Percentiles rank a stretch among this genome's conserved stretches.
Conservation (phyloP, 2,888 invertebrate genomes). For the Drosophila parthenogenetica region DNA sequence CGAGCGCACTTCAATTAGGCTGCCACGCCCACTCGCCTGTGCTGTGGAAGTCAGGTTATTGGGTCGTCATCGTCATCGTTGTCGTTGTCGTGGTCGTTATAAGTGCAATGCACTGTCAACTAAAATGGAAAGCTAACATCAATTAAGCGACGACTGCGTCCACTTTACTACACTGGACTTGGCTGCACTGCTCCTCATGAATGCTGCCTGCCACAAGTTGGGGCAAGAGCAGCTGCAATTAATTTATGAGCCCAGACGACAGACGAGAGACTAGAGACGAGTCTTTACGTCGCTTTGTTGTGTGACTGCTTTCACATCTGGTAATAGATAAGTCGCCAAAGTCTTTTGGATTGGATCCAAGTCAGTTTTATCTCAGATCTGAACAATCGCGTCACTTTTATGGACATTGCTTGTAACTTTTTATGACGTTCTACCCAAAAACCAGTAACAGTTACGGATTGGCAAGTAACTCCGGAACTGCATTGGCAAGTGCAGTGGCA, state of each 20-base stretch:
- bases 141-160: constrained; percentile 63
- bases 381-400: constrained; percentile 56
- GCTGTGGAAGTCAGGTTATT: constrained; percentile 44
- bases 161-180: constrained; percentile 26
- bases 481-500: background rate
- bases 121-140: constrained; percentile 81
- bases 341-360: constrained; percentile 38
- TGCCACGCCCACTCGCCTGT: constrained; percentile 16
- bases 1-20: constrained; percentile 62
- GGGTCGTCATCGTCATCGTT: constrained; percentile 32
- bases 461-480: constrained; percentile 9
- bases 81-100: constrained; percentile 6
- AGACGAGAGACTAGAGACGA: constrained; percentile 2
- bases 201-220: background rate
- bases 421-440: constrained; percentile 48
- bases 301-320: constrained; percentile 56
- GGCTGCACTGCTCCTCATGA: background rate
- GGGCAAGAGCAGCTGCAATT: constrained; percentile 43
- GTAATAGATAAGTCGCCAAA: constrained; percentile 61
- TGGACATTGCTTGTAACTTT: constrained; percentile 59
- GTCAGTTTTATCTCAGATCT: constrained; percentile 43
- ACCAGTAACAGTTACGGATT: background rate
- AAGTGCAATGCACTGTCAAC: constrained; percentile 74
- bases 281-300: constrained; percentile 2
- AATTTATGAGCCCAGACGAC: constrained; percentile 69